phyloP scores from a whole-genome alignment of 1,140 invertebrate species.

The Zaprionus ghesquierei region DNA sequence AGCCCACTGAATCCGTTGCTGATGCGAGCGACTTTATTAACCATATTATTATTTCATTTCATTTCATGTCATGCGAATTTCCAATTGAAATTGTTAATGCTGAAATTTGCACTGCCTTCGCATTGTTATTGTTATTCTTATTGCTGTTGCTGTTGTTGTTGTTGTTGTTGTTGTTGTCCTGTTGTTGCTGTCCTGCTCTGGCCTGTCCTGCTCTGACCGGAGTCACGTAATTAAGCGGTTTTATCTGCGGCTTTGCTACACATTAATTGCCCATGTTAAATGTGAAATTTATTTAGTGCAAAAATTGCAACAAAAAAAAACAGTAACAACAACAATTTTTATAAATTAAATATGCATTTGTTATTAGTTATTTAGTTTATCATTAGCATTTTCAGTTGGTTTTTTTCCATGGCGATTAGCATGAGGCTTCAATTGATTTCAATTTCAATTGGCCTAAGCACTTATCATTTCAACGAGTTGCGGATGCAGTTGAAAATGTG shows the following conservation, averaged over 20 bases:
- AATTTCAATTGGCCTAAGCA: background rate
- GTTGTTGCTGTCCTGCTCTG: constrained; percentile 7
- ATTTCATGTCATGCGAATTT: constrained; percentile 75
- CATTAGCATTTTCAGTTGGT: constrained; percentile 14
- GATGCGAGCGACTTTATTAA: constrained; percentile 76
- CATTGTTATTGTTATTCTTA: background rate
- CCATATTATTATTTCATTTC: constrained; percentile 80
- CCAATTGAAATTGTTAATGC: constrained; percentile 24
- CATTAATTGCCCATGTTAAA: constrained; percentile 79
- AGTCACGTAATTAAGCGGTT: constrained; percentile 81
- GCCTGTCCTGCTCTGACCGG: constrained; percentile 17
- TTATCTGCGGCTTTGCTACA: constrained; percentile 78
- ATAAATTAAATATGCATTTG: constrained; percentile 53
- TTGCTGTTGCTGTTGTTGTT: background rate
- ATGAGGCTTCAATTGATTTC: constrained; percentile 1
- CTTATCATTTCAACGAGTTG: background rate
- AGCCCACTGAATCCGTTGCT: constrained; percentile 34
- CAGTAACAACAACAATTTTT: constrained; percentile 7
- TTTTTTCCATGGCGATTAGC: background rate
- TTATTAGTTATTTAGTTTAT: constrained; percentile 31
- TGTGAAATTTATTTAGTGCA: constrained; percentile 67
- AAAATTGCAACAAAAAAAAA: background rate
- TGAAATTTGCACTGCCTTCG: background rate
- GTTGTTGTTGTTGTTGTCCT: background rate
- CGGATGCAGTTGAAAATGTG: background rate